phyloP scores from a whole-genome alignment of 2,888 invertebrate species.

The Bhutanitis thaidina region DNA sequence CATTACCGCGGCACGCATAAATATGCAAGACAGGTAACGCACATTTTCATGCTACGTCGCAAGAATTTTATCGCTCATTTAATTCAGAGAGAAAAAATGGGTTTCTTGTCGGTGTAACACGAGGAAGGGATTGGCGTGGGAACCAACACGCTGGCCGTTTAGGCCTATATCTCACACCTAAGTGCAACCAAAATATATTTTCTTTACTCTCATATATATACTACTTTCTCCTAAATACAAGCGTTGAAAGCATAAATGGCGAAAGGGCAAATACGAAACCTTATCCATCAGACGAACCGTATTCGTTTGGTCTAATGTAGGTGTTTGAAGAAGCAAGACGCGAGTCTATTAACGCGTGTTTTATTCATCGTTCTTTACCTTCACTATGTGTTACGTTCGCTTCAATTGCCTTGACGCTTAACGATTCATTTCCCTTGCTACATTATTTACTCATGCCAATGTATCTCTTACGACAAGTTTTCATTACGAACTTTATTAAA shows the following conservation, averaged over 20 bases:
- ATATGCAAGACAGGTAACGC: constrained; percentile 80
- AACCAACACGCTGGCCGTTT: constrained; percentile 56
- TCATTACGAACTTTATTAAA: too few species aligned
- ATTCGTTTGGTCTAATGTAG: constrained; percentile 68
- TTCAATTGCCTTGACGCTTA: not conserved
- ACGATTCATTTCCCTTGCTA: not conserved
- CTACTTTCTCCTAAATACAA: constrained; percentile 68
- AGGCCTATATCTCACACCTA: constrained; percentile 56
- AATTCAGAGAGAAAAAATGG: constrained; percentile 75
- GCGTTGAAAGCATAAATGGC: constrained; percentile 51
- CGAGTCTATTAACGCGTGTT: constrained; percentile 62
- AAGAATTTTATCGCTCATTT: constrained; percentile 79
- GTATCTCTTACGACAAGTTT: too few species aligned
- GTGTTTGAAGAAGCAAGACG: constrained; percentile 55
- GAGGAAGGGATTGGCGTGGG: constrained; percentile 72
- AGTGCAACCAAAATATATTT: constrained; percentile 72
- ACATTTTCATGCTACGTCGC: constrained; percentile 80
- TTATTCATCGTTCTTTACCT: constrained; percentile 64
- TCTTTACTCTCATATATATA: constrained; percentile 69
- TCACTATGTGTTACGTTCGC: constrained; percentile 19
- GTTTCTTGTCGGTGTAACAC: constrained; percentile 68
- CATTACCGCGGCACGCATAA: constrained; percentile 76
- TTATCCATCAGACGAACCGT: constrained; percentile 65
- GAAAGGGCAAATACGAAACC: constrained; percentile 57
- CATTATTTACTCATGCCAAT: too few species aligned